Percentiles rank a stretch among this genome's conserved stretches.
Evolutionary conservation across 2,797 vertebrate species (phyloP).

Genomic region (Heterohyrax brucei): DNA sequence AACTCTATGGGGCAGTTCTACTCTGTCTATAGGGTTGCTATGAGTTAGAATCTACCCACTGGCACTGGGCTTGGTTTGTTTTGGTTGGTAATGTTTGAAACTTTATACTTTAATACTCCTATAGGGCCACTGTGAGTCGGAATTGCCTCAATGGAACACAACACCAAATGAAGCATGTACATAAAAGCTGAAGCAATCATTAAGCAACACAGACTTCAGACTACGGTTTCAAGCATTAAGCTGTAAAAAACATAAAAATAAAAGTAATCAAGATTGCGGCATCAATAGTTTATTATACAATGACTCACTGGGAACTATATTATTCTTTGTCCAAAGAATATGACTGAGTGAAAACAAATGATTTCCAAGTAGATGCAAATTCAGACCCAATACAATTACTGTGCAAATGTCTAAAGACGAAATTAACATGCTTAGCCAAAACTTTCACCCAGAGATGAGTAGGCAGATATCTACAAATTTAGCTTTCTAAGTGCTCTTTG

Average conservation of each 20-base stretch:
- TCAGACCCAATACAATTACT: constrained; percentile 68
- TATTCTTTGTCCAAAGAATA: constrained; percentile 69
- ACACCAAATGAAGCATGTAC: not conserved
- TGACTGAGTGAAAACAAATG: not conserved
- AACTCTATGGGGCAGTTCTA: no score
- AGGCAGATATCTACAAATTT: constrained; percentile 64
- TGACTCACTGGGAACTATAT: constrained; percentile 39
- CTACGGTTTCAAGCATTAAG: not conserved
- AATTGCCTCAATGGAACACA: not conserved
- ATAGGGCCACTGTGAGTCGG: not conserved
- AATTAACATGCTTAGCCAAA: constrained; percentile 79
- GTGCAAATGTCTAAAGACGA: constrained; percentile 72
- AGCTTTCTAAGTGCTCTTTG: constrained; percentile 33
- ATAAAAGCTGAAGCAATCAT: constrained; percentile 11
- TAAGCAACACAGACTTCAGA: not conserved
- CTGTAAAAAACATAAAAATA: constrained; percentile 6
- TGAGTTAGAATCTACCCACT: no score
- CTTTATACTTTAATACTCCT: not conserved
- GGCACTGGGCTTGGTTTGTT: no score
- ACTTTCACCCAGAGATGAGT: constrained; percentile 52
- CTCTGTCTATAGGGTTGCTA: no score
- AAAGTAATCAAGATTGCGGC: constrained; percentile 63
- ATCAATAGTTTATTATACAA: constrained; percentile 69
- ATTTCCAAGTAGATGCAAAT: constrained; percentile 61
- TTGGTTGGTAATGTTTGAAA: not conserved